Percentiles rank a stretch among this genome's conserved stretches.
Conservation (phyloP, 2,113 vertebrate genomes). For the Bufo gargarizans region DNA sequence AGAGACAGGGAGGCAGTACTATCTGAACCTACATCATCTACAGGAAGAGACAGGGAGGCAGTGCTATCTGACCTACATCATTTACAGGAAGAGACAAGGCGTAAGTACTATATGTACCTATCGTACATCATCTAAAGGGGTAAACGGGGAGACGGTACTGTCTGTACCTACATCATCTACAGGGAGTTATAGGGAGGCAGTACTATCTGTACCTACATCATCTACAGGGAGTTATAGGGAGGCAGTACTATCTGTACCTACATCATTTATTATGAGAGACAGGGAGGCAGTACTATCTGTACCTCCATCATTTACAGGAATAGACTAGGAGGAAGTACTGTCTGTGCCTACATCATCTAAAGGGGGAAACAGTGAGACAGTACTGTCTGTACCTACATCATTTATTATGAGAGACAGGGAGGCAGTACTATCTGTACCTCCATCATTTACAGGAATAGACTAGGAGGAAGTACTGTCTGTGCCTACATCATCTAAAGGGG, state of each 20-base stretch:
- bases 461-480: background rate
- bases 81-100: background rate
- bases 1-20: background rate
- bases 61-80: background rate
- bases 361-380: background rate
- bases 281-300: background rate
- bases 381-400: background rate
- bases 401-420: background rate
- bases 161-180: background rate
- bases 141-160: background rate
- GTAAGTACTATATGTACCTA: background rate
- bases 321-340: background rate
- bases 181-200: background rate
- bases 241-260: background rate
- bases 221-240: background rate
- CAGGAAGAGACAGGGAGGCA: background rate
- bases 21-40: background rate
- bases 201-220: background rate
- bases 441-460: background rate
- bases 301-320: background rate
- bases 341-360: background rate
- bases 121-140: background rate
- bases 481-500: background rate
- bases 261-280: background rate
- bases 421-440: background rate